Percentiles rank a stretch among this genome's conserved stretches.
Conservation (phyloP, 2,888 invertebrate genomes). For the Lasioglossum malachurum region DNA sequence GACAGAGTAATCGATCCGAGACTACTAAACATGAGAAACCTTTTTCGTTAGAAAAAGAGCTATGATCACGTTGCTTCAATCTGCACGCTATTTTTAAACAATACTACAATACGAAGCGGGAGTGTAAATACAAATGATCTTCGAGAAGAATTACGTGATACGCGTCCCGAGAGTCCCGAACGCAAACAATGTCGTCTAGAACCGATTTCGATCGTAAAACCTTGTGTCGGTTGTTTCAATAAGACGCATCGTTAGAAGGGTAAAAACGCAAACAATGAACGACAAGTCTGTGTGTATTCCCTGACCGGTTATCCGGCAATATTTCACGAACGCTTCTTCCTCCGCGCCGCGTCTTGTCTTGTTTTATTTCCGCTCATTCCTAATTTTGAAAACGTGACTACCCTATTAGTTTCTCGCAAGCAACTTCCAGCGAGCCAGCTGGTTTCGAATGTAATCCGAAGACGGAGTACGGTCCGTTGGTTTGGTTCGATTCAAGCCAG, state of each 20-base stretch:
- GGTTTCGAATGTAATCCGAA: slow-evolving; percentile 67
- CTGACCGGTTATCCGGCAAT: background rate
- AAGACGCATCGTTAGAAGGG: background rate
- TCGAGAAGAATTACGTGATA: too few relatives aligned
- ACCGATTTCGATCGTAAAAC: background rate
- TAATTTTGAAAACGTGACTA: slow-evolving; percentile 29
- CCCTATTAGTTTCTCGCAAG: slow-evolving; percentile 31
- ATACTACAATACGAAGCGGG: too few relatives aligned
- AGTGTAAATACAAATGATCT: too few relatives aligned
- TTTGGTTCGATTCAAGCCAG: slow-evolving; percentile 63
- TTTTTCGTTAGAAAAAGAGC: too few relatives aligned
- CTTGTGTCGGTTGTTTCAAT: background rate
- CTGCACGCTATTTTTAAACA: too few relatives aligned
- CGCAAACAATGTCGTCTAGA: too few relatives aligned
- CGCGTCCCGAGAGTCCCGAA: too few relatives aligned
- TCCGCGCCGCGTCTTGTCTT: background rate
- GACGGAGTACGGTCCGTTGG: slow-evolving; percentile 67
- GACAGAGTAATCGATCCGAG: too few relatives aligned
- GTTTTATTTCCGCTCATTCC: background rate
- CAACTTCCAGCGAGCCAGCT: slow-evolving; percentile 37
- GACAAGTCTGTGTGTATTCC: background rate
- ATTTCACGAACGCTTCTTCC: background rate
- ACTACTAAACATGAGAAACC: too few relatives aligned
- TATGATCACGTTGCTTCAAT: too few relatives aligned
- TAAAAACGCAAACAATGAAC: background rate